Percentiles rank a stretch among this genome's conserved stretches.
Conservation (phyloP, 1,140 invertebrate genomes). For the Diploscapter pachys region DNA sequence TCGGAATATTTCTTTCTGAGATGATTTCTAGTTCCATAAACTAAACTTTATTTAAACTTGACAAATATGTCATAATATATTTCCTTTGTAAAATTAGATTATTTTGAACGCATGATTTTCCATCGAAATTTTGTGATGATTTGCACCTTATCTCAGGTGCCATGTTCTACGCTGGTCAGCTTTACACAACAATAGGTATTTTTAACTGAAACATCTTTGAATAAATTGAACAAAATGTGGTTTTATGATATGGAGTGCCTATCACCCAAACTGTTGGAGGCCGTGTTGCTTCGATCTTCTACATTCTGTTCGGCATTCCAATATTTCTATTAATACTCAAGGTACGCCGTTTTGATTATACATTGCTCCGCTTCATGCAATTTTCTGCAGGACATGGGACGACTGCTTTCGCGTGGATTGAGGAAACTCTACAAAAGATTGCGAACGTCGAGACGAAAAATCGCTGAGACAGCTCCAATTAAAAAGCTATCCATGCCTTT, state of each 20-base stretch:
- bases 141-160: conserved; percentile 29
- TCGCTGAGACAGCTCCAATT: conserved; percentile 40
- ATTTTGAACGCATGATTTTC: too few relatives aligned
- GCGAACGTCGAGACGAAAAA: conserved; percentile 40
- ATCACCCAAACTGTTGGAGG: conserved; percentile 48
- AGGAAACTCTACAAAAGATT: conserved; percentile 56
- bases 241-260: conserved; percentile 55
- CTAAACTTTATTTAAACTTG: too few relatives aligned
- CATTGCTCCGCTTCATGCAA: conserved; percentile 4
- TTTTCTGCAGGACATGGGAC: conserved; percentile 42
- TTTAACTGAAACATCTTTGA: not conserved
- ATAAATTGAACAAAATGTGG: conserved; percentile 29
- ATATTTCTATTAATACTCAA: conserved; percentile 54
- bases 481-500: not conserved
- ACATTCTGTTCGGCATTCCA: conserved; percentile 57
- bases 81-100: too few relatives aligned
- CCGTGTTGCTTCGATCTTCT: conserved; percentile 48
- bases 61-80: too few relatives aligned
- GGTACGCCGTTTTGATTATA: conserved; percentile 17
- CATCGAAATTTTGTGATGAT: too few relatives aligned
- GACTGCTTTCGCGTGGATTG: conserved; percentile 44
- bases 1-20: too few relatives aligned
- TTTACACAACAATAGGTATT: conserved; percentile 57
- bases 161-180: conserved; percentile 57
- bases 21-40: too few relatives aligned